Evolutionary conservation across 2,113 vertebrate species (phyloP), one percentile per base, ranked within the genome.

Genomic region (Sisor rabdophorus): DNA sequence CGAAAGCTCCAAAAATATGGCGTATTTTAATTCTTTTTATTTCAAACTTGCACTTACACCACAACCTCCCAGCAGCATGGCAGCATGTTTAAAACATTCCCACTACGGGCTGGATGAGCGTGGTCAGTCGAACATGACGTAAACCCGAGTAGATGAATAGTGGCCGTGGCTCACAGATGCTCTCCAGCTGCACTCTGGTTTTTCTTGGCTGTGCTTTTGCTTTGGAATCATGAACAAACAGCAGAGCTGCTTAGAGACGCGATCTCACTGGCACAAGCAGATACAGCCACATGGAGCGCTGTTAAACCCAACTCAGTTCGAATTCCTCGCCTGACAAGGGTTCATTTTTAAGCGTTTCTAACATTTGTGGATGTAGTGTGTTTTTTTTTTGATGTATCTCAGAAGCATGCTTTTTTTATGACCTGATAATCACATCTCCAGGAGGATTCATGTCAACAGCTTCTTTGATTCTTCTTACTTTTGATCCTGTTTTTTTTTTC

Each of bases 151-250:
- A 28, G 58, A 74, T 74, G 65, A 76, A 76, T 76, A 40, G 64
- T 83, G 83, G 81, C 81, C 17, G 82, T 86, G 83, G 83, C 82
- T 89, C 87, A 89, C 89, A 87, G 89, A 88, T 85, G 84, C 86
- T 89, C 81, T 88, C 85, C 77, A 84, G 64, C 75, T 76, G 53
- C 64, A 68, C 64, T 56, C 55, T 20, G 54, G 71, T 73, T 73
- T 73, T 20, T 73, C 20, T 73, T 73, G 71, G 71, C 71, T n/a
- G 71, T 59, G 55, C 71, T 16, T 54, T 59, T 73, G 71, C 54
- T 60, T 53, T 73, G 71, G 71, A 76, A 58, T 68, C 63, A 63
- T 32, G 19, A 44, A 61, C 63, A 76, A 76, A 77, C 76, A 63
- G 47, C 58, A 47, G 58, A 40, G 58, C 67, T 54, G 67, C 76